Base-by-base conservation (phyloP, 2,888 invertebrate genomes). In the Magallana nippona region DNA sequence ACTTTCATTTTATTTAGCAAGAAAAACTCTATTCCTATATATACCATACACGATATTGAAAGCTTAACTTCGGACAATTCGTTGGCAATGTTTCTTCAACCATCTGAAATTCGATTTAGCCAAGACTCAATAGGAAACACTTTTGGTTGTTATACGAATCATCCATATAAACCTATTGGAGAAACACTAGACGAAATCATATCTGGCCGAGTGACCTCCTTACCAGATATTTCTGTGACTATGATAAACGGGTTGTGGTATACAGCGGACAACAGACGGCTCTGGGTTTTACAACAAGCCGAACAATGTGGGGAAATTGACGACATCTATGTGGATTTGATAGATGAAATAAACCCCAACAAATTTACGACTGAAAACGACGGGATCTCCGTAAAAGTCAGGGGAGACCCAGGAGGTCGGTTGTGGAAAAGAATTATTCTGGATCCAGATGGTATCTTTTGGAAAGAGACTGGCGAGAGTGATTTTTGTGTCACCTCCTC, bases 231-330 rank as follows among this genome's bases (percentile, higher is more conserved):
- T 27, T 62, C 60, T 56, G 84, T 84, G 1, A 27, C 32, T 2
- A 10, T n/a, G 13, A 27, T 22, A 71, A 79, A 82, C 27, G 79
- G 82, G 0, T 55, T 71, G 1, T 84, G 82, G 81, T 81, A 32
- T 10, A 81, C 84, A 32, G 56, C 62, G 17, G 84, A 84, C 27
- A 84, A 84, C 32, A 56, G 82, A 22, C 27, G 84, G 56, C 58
- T 84, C 8, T 84, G 84, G 84, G 82, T 84, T 15, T 84, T 84
- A 56, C 60, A 78, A 32, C 62, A 81, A 60, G 81, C 82, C n/a
- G 84, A 84, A 32, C 55, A 82, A 62, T 17, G 81, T 11, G 84
- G 84, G 13, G 57, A 60, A 22, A 62, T 32, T 13, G 10, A 55
- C 19, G 17, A 19, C 15, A 17, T 78, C 27, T 27, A 22, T n/a